These are phyloP conservation scores for Nasonia vitripennis DNA, from an alignment of 1,140 invertebrate genomes.

Conservation along the genomic window DNA sequence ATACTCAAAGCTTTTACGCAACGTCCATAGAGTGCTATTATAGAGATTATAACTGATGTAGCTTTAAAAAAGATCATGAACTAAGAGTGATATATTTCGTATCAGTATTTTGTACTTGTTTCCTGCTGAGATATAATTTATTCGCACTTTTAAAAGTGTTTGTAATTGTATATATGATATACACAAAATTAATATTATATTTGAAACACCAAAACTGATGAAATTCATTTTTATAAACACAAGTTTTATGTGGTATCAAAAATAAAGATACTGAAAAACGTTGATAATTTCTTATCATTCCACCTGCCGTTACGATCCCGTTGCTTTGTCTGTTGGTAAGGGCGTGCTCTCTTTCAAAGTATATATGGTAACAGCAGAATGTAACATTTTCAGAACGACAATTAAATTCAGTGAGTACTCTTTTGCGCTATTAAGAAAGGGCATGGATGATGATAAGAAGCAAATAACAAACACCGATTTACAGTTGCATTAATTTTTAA, in stretches of 20 bases:
- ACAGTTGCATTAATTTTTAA: conserved; percentile 73
- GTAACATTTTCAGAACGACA: too few relatives aligned
- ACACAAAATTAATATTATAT: too few relatives aligned
- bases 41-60: not conserved
- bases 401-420: too few relatives aligned
- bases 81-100: not conserved
- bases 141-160: not conserved
- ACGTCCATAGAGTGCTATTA: not conserved
- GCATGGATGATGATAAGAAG: not conserved
- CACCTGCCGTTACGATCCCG: not conserved
- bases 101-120: not conserved
- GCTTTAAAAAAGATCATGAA: not conserved
- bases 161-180: not conserved
- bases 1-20: conserved; percentile 19
- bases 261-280: too few relatives aligned
- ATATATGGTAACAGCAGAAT: too few relatives aligned
- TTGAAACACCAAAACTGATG: too few relatives aligned
- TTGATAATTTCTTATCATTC: too few relatives aligned
- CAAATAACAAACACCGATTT: conserved; percentile 26
- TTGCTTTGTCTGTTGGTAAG: not conserved
- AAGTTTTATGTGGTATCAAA: too few relatives aligned
- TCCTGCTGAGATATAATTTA: not conserved
- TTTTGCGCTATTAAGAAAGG: not conserved
- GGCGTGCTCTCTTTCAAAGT: too few relatives aligned
- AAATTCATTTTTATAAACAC: too few relatives aligned